Base-by-base conservation (phyloP, 2,797 vertebrate species). In the Aphelocoma californica region DNA sequence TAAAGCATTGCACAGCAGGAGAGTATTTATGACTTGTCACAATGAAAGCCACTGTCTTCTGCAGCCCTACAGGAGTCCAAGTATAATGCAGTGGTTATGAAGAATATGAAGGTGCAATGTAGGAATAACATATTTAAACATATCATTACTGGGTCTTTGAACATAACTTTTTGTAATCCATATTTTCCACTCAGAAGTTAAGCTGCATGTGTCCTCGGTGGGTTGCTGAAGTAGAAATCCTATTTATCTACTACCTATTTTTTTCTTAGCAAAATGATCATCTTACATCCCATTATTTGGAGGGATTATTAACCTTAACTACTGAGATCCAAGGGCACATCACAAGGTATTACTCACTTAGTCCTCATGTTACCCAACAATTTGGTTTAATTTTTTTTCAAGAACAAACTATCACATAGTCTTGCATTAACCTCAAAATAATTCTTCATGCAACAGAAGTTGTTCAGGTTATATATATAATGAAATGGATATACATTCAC, bases 21-120 rank as follows among this genome's bases (percentile, higher is more conserved):
- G 24, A 91, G 82, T 97, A 92, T 98, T 98, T 97, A 97, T 96
- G 94, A 92, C 67, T 90, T 95, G 83, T 93, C 88, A 93, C 70
- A 91, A 16, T 82, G 95, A 97, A 97, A 97, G 90, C 79, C 24
- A 75, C 95, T 88, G 83, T 97, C 94, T 95, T 74, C 90, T 86
- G 77, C 44, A 96, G 44, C 92, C 69, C 95, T 80, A 79, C 81
- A 93, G 96, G 97, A 94, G 71, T 85, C 71, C 83, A 91, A 86
- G 73, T 78, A 94, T 96, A 96, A 97, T 91, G 56, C 57, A 90
- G 64, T 74, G 67, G 69, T 87, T 96, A 91, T 80, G 88, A 96
- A 96, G 95, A 95, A 81, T 79, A 80, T 71, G 85, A 93, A 97
- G 71, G 86, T 56, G 92, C 65, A 86, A 56, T 5, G 5, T 47